Evolutionary conservation across 2,797 vertebrate genomes (phyloP).

Genomic region (Poecilia wingei): DNA sequence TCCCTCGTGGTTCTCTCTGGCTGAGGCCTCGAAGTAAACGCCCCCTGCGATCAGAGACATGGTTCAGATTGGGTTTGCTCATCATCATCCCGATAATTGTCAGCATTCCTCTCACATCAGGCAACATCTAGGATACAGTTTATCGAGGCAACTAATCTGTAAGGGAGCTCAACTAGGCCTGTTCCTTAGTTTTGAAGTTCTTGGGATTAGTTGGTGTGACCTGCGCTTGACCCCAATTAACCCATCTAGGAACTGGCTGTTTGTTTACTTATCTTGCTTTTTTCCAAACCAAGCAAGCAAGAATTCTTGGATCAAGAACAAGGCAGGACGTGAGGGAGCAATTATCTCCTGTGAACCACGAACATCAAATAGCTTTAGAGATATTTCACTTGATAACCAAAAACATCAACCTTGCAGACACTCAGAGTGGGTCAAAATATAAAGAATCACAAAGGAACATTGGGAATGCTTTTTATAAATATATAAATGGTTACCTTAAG

Average conservation of each 20-base stretch:
- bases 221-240: background rate
- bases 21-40: conserved; percentile 89
- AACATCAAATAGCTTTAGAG: background rate
- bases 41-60: conserved; percentile 61
- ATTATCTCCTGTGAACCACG: conserved; percentile 12
- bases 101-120: conserved; percentile 45
- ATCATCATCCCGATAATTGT: conserved; percentile 41
- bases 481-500: background rate
- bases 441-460: background rate
- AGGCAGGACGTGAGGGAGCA: conserved; percentile 5
- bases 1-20: conserved; percentile 89
- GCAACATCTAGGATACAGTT: conserved; percentile 17
- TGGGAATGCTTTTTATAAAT: background rate
- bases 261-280: background rate
- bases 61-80: conserved; percentile 16
- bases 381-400: background rate
- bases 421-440: background rate
- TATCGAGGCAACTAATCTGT: background rate
- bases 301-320: background rate
- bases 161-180: background rate
- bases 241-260: background rate
- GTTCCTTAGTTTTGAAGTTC: background rate
- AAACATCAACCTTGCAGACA: background rate
- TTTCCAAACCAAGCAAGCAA: no score
- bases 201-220: background rate